These are phyloP conservation scores for Dromius quadrimaculatus DNA, from an alignment of 2,888 invertebrate genomes.

Conservation along the genomic window DNA sequence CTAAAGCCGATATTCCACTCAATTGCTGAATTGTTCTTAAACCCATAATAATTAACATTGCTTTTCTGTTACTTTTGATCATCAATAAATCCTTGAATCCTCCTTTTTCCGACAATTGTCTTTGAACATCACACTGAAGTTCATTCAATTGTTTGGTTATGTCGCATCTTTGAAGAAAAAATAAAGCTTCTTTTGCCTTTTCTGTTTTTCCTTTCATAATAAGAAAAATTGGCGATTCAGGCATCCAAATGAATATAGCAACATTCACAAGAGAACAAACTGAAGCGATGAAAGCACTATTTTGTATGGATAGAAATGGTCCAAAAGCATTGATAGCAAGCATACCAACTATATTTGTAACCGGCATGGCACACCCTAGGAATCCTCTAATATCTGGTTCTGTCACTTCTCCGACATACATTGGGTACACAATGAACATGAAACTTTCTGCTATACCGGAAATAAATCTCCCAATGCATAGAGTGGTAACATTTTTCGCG, in stretches of 20 bases:
- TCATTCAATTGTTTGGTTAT: conserved; percentile 59
- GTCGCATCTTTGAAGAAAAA: conserved; percentile 57
- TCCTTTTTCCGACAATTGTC: conserved; percentile 63
- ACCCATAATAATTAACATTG: conserved; percentile 72
- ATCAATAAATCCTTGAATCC: conserved; percentile 69
- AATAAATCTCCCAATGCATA: conserved; percentile 53
- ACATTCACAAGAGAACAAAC: conserved; percentile 50
- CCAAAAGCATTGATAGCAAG: conserved; percentile 40
- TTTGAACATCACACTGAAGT: conserved; percentile 58
- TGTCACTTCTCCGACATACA: conserved; percentile 57
- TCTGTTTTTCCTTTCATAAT: conserved; percentile 54
- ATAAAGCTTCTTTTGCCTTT: conserved; percentile 58
- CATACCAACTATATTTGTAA: conserved; percentile 52
- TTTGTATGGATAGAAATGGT: conserved; percentile 41
- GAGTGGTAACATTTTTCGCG: conserved; percentile 23
- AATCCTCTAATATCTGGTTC: conserved; percentile 57
- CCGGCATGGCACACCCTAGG: conserved; percentile 54
- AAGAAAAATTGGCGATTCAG: conserved; percentile 55
- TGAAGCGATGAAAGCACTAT: conserved; percentile 23
- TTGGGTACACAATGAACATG: conserved; percentile 56
- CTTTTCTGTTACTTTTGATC: conserved; percentile 71
- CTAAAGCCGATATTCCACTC: conserved; percentile 59
- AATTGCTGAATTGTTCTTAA: conserved; percentile 63
- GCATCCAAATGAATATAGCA: conserved; percentile 54
- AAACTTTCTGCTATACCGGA: conserved; percentile 56